These are phyloP conservation scores for Carassius gibelio DNA, from an alignment of 2,113 vertebrate species.

Conservation along the genomic window DNA sequence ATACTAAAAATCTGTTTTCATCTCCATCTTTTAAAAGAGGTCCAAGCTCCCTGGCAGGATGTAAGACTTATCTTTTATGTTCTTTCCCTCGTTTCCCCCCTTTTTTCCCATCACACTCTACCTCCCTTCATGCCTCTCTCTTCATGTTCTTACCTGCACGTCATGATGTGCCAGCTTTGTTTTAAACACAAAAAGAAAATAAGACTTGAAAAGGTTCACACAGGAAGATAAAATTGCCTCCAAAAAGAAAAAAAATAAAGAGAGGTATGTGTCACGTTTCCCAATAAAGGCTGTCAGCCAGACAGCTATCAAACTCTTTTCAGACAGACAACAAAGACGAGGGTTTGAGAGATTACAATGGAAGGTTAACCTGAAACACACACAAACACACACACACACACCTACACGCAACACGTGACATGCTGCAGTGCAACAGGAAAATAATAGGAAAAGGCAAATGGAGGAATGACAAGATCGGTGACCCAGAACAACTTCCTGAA, in stretches of 20 bases:
- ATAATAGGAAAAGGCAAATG: not conserved
- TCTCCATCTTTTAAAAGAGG: slow-evolving; percentile 17
- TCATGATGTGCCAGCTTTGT: slow-evolving; percentile 28
- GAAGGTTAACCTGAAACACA: not conserved
- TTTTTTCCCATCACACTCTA: not conserved
- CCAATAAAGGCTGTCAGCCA: slow-evolving; percentile 27
- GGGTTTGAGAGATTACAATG: slow-evolving; percentile 10
- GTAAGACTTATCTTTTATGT: slow-evolving; percentile 15
- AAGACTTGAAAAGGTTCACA: slow-evolving; percentile 19
- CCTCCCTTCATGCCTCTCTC: slow-evolving; percentile 10
- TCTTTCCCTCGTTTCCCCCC: not conserved
- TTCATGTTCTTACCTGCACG: slow-evolving; percentile 28
- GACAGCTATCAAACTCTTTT: slow-evolving; percentile 26
- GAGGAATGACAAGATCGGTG: not conserved
- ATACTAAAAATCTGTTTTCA: slow-evolving; percentile 39
- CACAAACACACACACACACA: too few species aligned
- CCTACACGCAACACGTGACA: not conserved
- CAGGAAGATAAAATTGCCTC: slow-evolving; percentile 19
- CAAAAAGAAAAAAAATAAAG: slow-evolving; percentile 25
- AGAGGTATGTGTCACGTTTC: not conserved
- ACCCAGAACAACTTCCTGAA: slow-evolving; percentile 41
- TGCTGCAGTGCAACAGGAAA: not conserved
- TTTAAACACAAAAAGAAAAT: slow-evolving; percentile 37
- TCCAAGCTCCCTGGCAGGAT: slow-evolving; percentile 29
- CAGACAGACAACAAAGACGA: slow-evolving; percentile 9